A percentile compares a stretch with the other conserved stretches of the same genome.
These are phyloP conservation scores for Mystacornis crossleyi DNA, from an alignment of 2,113 vertebrate species.

Conservation along the genomic window DNA sequence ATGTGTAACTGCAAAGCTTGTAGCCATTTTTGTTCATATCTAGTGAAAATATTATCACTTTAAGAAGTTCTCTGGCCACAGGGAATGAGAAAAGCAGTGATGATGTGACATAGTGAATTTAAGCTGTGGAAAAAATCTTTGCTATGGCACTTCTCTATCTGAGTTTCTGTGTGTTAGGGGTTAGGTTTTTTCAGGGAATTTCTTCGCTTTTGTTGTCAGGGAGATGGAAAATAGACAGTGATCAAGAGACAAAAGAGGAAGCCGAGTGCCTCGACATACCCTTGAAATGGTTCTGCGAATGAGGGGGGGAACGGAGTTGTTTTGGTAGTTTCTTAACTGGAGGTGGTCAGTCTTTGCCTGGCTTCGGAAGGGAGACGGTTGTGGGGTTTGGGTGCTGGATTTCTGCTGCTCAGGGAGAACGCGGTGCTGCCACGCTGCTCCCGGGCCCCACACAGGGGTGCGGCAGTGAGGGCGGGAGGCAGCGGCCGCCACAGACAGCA, in stretches of 20 bases:
- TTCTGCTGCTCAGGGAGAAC: neutral
- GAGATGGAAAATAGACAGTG: neutral
- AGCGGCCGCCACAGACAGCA: no score
- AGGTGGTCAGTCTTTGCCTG: neutral
- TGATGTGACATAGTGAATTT: neutral
- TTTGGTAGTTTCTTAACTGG: neutral
- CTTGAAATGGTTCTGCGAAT: no score
- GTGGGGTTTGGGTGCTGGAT: neutral
- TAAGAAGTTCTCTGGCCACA: neutral
- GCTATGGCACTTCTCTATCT: neutral
- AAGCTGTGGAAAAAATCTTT: constrained; percentile 23
- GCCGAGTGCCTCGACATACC: no score
- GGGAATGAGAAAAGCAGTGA: neutral
- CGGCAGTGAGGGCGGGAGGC: neutral
- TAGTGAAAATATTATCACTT: neutral
- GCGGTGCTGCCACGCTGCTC: neutral
- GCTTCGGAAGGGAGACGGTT: fast-evolving
- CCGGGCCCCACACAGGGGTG: neutral
- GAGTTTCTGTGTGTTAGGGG: neutral
- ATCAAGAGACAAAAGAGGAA: neutral
- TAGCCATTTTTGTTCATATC: neutral
- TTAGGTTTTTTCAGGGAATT: neutral
- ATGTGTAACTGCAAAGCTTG: neutral
- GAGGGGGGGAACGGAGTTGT: neutral
- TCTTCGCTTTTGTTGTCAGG: neutral